phyloP scores from a whole-genome alignment of 2,888 invertebrate genomes.

The Idaea dimidiata region DNA sequence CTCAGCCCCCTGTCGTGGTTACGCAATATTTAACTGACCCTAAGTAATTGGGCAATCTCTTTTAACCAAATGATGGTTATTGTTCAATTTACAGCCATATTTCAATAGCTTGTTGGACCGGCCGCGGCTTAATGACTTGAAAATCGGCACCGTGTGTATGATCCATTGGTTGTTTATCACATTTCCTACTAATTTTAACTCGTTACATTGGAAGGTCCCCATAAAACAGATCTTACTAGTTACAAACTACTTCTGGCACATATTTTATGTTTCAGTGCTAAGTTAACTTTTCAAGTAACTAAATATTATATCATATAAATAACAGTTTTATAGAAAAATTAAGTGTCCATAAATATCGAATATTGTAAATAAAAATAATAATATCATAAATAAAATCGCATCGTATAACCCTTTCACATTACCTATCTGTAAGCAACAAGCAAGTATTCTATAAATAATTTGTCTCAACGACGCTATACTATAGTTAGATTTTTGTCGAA shows the following conservation, averaged over 20 bases:
- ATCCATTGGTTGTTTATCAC: neutral
- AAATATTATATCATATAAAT: neutral
- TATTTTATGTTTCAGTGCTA: conserved; percentile 26
- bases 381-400: conserved; percentile 10
- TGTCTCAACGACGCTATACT: too few species aligned
- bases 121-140: too few species aligned
- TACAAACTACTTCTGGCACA: conserved; percentile 43
- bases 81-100: too few species aligned
- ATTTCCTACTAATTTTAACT: neutral
- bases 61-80: too few species aligned
- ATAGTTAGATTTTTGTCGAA: too few species aligned
- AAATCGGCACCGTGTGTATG: too few species aligned
- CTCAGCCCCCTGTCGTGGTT: too few species aligned
- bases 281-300: conserved; percentile 1
- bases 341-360: neutral
- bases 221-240: conserved; percentile 29
- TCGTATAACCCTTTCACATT: conserved; percentile 10
- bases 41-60: too few species aligned
- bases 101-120: too few species aligned
- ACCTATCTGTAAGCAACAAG: too few species aligned
- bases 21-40: too few species aligned
- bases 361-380: neutral
- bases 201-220: neutral
- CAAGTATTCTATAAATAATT: too few species aligned
- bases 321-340: neutral